These are phyloP conservation scores for Leptopilina myrica DNA, from an alignment of 2,888 invertebrate species.

Conservation along the genomic window DNA sequence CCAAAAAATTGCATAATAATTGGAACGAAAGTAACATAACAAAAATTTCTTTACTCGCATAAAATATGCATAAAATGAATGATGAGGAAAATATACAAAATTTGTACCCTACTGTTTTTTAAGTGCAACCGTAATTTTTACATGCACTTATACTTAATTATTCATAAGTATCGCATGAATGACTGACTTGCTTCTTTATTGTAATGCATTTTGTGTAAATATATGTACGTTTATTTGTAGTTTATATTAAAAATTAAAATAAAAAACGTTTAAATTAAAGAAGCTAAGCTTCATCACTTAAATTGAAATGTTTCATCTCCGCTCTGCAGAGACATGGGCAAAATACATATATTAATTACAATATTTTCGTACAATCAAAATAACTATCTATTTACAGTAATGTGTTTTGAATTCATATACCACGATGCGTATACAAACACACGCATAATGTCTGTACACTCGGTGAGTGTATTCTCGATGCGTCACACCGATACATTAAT, in stretches of 20 bases:
- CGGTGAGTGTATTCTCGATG: conserved; percentile 34
- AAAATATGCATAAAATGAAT: conserved; percentile 16
- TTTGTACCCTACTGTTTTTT: conserved; percentile 44
- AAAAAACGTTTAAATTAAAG: conserved; percentile 18
- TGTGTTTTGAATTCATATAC: neutral
- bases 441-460: neutral
- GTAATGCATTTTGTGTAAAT: conserved; percentile 46
- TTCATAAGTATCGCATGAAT: conserved; percentile 18
- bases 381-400: conserved; percentile 29
- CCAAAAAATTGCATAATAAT: too few species aligned
- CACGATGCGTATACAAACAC: conserved; percentile 16
- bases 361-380: conserved; percentile 27
- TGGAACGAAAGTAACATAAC: conserved; percentile 40
- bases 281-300: conserved; percentile 15
- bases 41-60: conserved; percentile 40
- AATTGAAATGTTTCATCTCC: conserved; percentile 2
- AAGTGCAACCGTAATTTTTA: conserved; percentile 39
- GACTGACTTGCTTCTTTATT: conserved; percentile 44
- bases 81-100: conserved; percentile 48
- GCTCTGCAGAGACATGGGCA: neutral
- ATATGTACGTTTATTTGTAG: conserved; percentile 4
- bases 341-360: conserved; percentile 33
- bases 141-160: conserved; percentile 61
- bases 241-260: conserved; percentile 7
- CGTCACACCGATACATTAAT: neutral